A percentile compares a stretch with the other conserved stretches of the same genome.
Evolutionary conservation across 2,888 invertebrate genomes (phyloP).

Genomic region (Lycophotia porphyrea): DNA sequence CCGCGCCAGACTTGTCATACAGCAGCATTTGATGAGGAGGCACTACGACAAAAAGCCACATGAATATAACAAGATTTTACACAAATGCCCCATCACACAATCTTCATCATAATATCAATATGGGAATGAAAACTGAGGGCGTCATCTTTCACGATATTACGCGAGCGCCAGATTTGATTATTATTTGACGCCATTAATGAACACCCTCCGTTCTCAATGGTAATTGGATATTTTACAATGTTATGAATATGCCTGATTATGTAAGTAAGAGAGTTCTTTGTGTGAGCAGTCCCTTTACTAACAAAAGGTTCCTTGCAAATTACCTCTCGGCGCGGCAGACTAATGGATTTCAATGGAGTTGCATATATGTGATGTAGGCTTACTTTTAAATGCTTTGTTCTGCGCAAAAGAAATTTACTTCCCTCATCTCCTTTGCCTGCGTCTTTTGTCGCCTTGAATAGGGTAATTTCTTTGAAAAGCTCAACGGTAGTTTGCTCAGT

Average conservation of each 20-base stretch:
- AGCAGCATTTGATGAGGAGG: slow-evolving; percentile 96
- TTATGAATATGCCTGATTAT: slow-evolving; percentile 82
- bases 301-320: slow-evolving; percentile 86
- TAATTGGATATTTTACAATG: slow-evolving; percentile 83
- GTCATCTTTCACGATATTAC: slow-evolving; percentile 65
- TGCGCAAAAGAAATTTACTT: slow-evolving; percentile 84
- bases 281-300: slow-evolving; percentile 80
- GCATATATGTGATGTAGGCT: slow-evolving; percentile 84
- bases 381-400: slow-evolving; percentile 87
- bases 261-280: slow-evolving; percentile 79
- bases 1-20: slow-evolving; percentile 95
- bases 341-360: slow-evolving; percentile 88
- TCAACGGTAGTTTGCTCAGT: slow-evolving; percentile 73
- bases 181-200: slow-evolving; percentile 79
- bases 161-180: slow-evolving; percentile 76
- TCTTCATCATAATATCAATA: slow-evolving; percentile 54
- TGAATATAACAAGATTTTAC: slow-evolving; percentile 24
- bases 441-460: slow-evolving; percentile 81
- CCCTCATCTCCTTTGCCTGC: slow-evolving; percentile 80
- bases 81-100: slow-evolving; percentile 33
- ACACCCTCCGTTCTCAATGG: slow-evolving; percentile 71
- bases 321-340: slow-evolving; percentile 82
- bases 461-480: slow-evolving; percentile 83
- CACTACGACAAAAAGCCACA: slow-evolving; percentile 91
- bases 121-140: slow-evolving; percentile 57